Evolutionary conservation across 2,888 invertebrate genomes (phyloP).

Genomic region (Drosophila peninsularis): DNA sequence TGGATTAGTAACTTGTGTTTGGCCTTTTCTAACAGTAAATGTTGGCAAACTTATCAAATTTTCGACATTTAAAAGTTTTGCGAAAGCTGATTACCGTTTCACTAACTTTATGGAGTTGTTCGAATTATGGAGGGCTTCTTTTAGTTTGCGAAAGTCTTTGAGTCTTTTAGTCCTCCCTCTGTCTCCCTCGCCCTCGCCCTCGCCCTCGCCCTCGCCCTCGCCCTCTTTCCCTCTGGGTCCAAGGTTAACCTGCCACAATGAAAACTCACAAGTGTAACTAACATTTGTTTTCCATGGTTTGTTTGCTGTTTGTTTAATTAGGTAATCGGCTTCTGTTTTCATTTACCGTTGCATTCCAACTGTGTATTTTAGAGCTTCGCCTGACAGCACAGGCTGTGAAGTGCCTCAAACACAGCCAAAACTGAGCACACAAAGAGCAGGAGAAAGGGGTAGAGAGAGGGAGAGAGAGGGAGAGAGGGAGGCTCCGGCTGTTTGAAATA

Average conservation of each 20-base stretch:
- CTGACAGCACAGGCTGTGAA: conserved; percentile 20
- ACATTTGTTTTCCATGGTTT: conserved; percentile 20
- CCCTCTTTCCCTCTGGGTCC: background rate
- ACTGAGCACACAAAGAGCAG: conserved; percentile 1
- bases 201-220: background rate
- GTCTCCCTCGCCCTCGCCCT: background rate
- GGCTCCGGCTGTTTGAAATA: background rate
- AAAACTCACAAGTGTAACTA: conserved; percentile 48
- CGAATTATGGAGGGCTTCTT: background rate
- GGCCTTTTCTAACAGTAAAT: background rate
- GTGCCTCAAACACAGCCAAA: conserved; percentile 26
- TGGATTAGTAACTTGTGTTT: no score
- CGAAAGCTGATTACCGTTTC: background rate
- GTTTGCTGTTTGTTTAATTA: conserved; percentile 54
- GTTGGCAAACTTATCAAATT: background rate
- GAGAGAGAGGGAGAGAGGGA: background rate
- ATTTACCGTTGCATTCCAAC: conserved; percentile 33
- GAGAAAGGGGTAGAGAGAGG: background rate
- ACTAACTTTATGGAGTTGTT: background rate
- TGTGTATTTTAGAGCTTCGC: conserved; percentile 6
- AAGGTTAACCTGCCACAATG: conserved; percentile 19
- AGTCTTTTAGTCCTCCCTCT: background rate
- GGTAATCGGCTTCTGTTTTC: conserved; percentile 50
- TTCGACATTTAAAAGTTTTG: background rate
- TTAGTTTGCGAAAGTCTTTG: background rate